Evolutionary conservation across 2,888 invertebrate genomes (phyloP).

Genomic region (Subacronicta megacephala): DNA sequence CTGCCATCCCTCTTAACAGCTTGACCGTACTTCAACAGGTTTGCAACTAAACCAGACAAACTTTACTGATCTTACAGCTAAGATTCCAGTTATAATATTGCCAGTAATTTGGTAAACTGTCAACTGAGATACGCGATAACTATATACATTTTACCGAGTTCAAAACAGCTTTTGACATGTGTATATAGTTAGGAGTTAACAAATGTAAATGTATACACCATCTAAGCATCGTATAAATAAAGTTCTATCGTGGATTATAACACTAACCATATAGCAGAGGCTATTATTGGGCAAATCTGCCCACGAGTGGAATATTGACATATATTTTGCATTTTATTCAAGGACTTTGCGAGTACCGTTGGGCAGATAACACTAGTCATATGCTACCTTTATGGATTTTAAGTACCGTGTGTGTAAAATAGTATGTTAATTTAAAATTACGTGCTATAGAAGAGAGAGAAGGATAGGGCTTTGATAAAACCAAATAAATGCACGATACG

Average conservation of each 20-base stretch:
- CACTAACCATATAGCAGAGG: constrained; percentile 9
- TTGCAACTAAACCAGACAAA: constrained; percentile 23
- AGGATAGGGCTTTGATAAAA: not conserved
- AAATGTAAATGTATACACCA: constrained; percentile 34
- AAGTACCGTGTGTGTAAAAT: too few species aligned
- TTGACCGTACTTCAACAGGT: constrained; percentile 25
- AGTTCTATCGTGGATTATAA: constrained; percentile 21
- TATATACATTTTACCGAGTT: constrained; percentile 15
- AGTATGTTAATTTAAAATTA: not conserved
- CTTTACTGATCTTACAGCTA: constrained; percentile 8
- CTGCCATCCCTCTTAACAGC: constrained; percentile 15
- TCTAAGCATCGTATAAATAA: constrained; percentile 36
- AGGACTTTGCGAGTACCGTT: constrained; percentile 38
- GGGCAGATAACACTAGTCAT: constrained; percentile 22
- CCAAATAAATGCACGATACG: too few species aligned
- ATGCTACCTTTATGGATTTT: constrained; percentile 1
- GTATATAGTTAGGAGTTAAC: constrained; percentile 5
- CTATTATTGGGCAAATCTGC: constrained; percentile 39
- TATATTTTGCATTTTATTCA: constrained; percentile 46
- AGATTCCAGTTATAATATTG: constrained; percentile 17
- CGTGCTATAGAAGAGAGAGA: too few species aligned
- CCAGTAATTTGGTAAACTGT: constrained; percentile 35
- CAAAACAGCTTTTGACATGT: constrained; percentile 9
- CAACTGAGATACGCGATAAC: constrained; percentile 13
- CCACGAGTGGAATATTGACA: constrained; percentile 26